These are phyloP conservation scores for Himalopsyche japonica DNA, from an alignment of 2,888 invertebrate genomes.

Conservation along the genomic window DNA sequence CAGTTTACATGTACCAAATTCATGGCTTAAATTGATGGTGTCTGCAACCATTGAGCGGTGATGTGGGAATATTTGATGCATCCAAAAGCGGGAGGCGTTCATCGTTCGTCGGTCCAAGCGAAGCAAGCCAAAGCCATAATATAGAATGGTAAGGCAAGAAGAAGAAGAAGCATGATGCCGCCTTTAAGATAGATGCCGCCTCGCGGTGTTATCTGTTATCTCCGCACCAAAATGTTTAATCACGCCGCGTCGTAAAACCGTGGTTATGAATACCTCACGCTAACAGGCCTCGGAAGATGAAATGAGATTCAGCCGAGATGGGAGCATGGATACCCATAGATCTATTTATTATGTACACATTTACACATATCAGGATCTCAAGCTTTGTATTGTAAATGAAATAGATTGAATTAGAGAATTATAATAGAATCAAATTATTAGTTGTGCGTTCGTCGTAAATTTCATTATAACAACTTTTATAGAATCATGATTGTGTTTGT, in stretches of 20 bases:
- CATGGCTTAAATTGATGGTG: background rate
- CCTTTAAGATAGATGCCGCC: constrained; percentile 17
- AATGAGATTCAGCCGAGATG: background rate
- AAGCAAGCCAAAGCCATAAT: background rate
- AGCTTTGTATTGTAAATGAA: no score
- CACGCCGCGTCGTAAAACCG: background rate
- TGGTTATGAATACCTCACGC: background rate
- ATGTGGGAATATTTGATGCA: constrained; percentile 3
- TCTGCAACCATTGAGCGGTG: background rate
- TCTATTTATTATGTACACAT: background rate
- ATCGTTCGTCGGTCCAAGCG: background rate
- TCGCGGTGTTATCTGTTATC: background rate
- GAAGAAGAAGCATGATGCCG: constrained; percentile 19
- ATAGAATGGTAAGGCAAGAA: background rate
- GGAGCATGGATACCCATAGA: background rate
- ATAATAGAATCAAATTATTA: no score
- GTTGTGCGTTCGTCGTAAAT: no score
- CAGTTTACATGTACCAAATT: background rate
- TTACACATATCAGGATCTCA: background rate
- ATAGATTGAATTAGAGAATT: no score
- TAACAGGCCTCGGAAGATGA: background rate
- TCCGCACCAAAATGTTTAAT: background rate
- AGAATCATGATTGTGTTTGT: no score
- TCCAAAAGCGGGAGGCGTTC: background rate
- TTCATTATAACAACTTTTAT: no score